Conservation (phyloP, 30 jellyfish, hydroid and myxozoan species). For the Turritopsis rubra region DNA sequence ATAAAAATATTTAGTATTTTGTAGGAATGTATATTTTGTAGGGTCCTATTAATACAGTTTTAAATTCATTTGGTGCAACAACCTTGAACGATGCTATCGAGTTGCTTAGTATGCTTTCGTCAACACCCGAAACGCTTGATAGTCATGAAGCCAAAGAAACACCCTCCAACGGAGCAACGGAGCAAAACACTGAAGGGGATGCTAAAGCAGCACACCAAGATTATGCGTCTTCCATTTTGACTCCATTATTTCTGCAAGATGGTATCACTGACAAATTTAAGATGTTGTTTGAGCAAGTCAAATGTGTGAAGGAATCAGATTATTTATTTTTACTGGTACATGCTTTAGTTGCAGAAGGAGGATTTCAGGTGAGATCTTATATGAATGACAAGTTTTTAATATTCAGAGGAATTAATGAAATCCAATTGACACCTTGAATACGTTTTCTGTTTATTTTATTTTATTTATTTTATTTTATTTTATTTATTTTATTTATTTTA, state of each 20-base stretch:
- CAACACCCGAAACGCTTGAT: background rate
- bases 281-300: conserved; percentile 12
- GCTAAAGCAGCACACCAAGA: background rate
- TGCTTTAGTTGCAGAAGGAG: conserved; percentile 12
- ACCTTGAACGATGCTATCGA: conserved; percentile 26
- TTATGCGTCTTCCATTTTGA: background rate
- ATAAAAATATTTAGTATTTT: too few relatives aligned
- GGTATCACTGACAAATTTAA: conserved; percentile 4
- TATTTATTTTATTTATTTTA: too few relatives aligned
- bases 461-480: too few relatives aligned
- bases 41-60: conserved; percentile 5
- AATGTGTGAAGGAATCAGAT: conserved; percentile 25
- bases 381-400: background rate
- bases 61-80: conserved; percentile 16
- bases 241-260: conserved; percentile 12
- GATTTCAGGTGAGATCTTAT: background rate
- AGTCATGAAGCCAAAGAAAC: conserved; percentile 4
- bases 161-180: background rate
- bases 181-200: background rate
- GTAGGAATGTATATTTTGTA: background rate
- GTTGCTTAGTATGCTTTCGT: conserved; percentile 15
- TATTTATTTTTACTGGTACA: conserved; percentile 18
- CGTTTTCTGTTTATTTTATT: too few relatives aligned
- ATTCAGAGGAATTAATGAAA: too few relatives aligned
- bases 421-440: too few relatives aligned